A percentile compares a stretch with the other conserved stretches of the same genome.
Conservation (phyloP, 2,888 invertebrate genomes). For the Napeogenes sylphis region DNA sequence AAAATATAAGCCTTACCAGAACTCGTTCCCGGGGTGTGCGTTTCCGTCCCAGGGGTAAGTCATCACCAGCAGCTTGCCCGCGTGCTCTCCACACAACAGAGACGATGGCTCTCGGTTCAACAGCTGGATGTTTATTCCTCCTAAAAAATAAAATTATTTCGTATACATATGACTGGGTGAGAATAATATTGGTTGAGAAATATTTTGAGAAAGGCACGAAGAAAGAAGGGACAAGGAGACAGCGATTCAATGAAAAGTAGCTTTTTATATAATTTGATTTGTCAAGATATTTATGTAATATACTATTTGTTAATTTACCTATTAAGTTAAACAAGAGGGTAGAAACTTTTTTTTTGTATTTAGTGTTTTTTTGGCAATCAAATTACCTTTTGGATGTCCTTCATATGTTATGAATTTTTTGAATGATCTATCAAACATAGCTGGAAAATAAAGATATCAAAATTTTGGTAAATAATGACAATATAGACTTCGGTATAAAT, state of each 20-base stretch:
- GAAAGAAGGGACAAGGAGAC: too few species aligned
- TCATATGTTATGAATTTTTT: slow-evolving; percentile 53
- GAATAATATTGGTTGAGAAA: too few species aligned
- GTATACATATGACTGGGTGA: too few species aligned
- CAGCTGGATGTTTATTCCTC: slow-evolving; percentile 73
- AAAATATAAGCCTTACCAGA: too few species aligned
- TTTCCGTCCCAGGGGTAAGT: slow-evolving; percentile 87
- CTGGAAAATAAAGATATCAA: slow-evolving; percentile 35
- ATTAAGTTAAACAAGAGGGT: neutral
- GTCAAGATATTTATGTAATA: too few species aligned
- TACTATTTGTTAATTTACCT: too few species aligned
- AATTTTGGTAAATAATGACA: slow-evolving; percentile 10
- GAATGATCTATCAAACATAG: slow-evolving; percentile 43
- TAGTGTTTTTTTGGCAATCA: neutral
- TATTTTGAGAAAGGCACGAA: too few species aligned
- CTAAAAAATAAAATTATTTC: slow-evolving; percentile 33
- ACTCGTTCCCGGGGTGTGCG: slow-evolving; percentile 85
- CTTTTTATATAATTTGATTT: too few species aligned
- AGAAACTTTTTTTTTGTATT: neutral
- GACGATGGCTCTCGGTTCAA: slow-evolving; percentile 77
- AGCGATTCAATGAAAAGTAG: too few species aligned
- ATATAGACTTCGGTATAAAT: too few species aligned
- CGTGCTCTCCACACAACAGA: slow-evolving; percentile 61
- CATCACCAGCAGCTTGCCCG: slow-evolving; percentile 76
- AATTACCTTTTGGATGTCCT: slow-evolving; percentile 58